Evolutionary conservation across 2,888 invertebrate genomes (phyloP), one percentile per base, ranked within the genome.

Genomic region (Coenonympha glycerion): DNA sequence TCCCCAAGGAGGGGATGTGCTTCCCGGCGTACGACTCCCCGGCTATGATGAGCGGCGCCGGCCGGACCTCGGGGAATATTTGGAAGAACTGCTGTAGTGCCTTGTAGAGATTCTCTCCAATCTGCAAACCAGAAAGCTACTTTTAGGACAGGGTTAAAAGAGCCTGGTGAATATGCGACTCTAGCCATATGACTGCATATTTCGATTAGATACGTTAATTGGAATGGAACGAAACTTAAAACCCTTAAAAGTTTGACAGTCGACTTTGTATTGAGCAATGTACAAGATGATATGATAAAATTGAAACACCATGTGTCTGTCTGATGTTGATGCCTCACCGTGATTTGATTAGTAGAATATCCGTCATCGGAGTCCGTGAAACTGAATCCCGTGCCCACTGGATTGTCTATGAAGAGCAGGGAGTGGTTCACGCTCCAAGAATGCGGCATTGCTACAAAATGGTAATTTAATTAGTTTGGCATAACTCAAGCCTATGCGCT

Each of bases 21-120:
- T 88, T 88, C 58, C 91, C 91, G 3, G 89, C 91, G 66, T 90
- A 91, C 0, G 90, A 91, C 73, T 92, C 92, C 6, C 92, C 92
- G 0, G 91, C 89, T 0, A 91, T 73, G 70, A 87, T 92, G 57
- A 92, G 83, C 2, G 90, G 90, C 24, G 88, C 89, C 4, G 65
- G 56, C 56, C 83, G 81, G 28, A 90, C 77, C 55, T 90, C 88
- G 0, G 90, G 89, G 70, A 91, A 92, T 2, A 92, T 60, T 56
- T 84, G 79, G 47, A 91, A 81, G 60, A 92, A 90, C 72, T 92
- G 92, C 34, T 76, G 66, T 40, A 91, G 59, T 1, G 86, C 88
- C 56, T 73, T 73, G 71, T 90, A 89, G 4, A 92, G 74, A 59
- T 92, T 90, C 3, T 75, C 73, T 2, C 79, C 75, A 49, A 89